phyloP scores from a whole-genome alignment of 2,888 invertebrate genomes.

The Nemotelus pantherinus region DNA sequence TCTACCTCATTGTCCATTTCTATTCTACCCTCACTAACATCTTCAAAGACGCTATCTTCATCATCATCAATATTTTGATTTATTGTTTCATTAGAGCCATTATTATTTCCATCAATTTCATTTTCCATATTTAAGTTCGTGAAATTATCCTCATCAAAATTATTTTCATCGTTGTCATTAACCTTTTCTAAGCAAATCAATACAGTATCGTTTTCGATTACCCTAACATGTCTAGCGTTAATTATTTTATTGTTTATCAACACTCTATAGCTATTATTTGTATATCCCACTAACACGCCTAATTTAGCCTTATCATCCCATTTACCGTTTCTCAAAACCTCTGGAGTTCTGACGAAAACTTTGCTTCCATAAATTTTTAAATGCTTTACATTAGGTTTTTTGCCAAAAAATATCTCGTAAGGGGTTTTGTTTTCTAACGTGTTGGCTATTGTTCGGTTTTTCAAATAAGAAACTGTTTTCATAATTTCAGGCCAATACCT shows the following conservation, averaged over 20 bases:
- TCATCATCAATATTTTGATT: constrained; percentile 44
- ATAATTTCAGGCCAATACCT: constrained; percentile 48
- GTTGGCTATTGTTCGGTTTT: constrained; percentile 46
- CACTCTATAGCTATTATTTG: constrained; percentile 31
- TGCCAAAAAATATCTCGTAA: constrained; percentile 33
- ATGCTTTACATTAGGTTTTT: constrained; percentile 48
- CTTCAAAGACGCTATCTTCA: constrained; percentile 42
- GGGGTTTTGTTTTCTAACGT: constrained; percentile 43
- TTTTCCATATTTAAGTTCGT: not conserved
- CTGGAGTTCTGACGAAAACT: constrained; percentile 40
- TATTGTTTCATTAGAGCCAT: not conserved
- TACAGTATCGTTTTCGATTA: constrained; percentile 22
- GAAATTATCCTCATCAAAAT: constrained; percentile 36
- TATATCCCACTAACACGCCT: constrained; percentile 39
- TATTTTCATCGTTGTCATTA: constrained; percentile 36
- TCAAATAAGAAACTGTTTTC: constrained; percentile 41
- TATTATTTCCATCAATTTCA: constrained; percentile 16
- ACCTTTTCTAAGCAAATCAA: constrained; percentile 50
- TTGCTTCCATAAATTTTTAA: constrained; percentile 40
- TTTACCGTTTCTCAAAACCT: constrained; percentile 24
- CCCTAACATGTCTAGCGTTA: constrained; percentile 38
- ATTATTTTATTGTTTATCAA: constrained; percentile 37
- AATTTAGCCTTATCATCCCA: constrained; percentile 40
- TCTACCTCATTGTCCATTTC: not conserved
- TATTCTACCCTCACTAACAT: constrained; percentile 40